Evolutionary conservation across 2,113 vertebrate genomes (phyloP), one percentile per base, ranked within the genome.

Genomic region (Nothoprocta perdicaria): DNA sequence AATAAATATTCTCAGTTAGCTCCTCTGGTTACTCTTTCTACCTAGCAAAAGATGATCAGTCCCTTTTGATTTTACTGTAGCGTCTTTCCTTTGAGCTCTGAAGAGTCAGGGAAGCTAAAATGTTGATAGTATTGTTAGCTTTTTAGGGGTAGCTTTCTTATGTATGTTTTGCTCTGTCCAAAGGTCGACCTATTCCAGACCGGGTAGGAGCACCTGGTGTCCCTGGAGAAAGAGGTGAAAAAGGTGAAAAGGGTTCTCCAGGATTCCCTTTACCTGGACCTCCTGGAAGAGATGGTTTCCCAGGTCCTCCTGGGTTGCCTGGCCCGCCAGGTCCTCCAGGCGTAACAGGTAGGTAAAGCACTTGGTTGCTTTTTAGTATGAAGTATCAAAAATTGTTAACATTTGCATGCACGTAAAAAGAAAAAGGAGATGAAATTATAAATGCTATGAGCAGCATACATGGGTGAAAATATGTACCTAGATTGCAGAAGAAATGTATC

Each of bases 201-300:
- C 96, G 96, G 55, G 41, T 52, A 35, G 99, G 99, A 82, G 96
- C 97, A 33, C 97, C 92, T 12, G 99, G 99, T 69, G 94, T 96
- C 45, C 98, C 98, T 53, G 99, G 99, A 13, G 97, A 98, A 14
- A 77, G 96, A 83, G 99, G 99, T 62, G 97, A 98, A 95, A 99
- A 98, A 90, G 99, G 99, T 67, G 98, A 99, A 66, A 97, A 68
- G 29, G 99, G 99, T 40, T 21, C 91, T 29, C 98, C 98, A 1
- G 99, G 99, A 26, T 65, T 92, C 35, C 96, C 98, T 78, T 93
- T 98, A 31, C 95, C 95, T 7, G 99, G 99, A 80, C 96, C 90
- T 6, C 97, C 98, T 65, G 99, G 99, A 94, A 97, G 96, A 92
- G 98, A 98, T 9, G 99, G 99, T 21, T 4, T 12, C 3, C 75